Conservation (phyloP, 2,797 vertebrate genomes). For the Peromyscus aztecus region DNA sequence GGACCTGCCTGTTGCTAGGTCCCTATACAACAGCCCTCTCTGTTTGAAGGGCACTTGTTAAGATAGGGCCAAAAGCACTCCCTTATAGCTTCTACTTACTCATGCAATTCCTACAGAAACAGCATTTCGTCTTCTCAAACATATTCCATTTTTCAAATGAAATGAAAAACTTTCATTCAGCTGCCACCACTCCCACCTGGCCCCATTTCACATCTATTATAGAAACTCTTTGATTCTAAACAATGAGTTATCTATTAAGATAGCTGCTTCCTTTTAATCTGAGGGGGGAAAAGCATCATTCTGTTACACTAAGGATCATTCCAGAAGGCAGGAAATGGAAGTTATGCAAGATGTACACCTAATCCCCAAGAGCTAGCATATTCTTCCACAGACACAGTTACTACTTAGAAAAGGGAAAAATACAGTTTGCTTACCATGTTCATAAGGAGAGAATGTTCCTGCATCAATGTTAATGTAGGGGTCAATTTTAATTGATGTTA, state of each 20-base stretch:
- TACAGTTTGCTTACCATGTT: conserved; percentile 91
- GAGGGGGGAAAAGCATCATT: conserved; percentile 48
- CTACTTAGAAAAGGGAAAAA: background rate
- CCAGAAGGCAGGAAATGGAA: conserved; percentile 38
- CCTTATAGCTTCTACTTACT: background rate
- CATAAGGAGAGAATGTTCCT: conserved; percentile 97
- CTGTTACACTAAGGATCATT: background rate
- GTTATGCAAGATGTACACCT: background rate
- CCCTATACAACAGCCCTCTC: background rate
- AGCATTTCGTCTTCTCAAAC: conserved; percentile 35
- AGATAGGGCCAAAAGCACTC: background rate
- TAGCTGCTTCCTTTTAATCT: background rate
- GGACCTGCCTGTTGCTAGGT: background rate
- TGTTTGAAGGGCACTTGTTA: background rate
- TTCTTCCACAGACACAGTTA: background rate
- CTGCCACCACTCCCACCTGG: background rate
- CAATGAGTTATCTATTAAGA: background rate
- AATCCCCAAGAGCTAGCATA: background rate
- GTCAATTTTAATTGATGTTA: conserved; percentile 98
- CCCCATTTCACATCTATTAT: background rate
- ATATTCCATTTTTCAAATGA: conserved; percentile 11
- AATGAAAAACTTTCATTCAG: conserved; percentile 41
- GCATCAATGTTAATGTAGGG: conserved; percentile 99
- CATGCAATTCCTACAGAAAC: conserved; percentile 17
- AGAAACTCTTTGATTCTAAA: conserved; percentile 30